These are phyloP conservation scores for Actinernus sp. DNA, from an alignment of 92 coral and sea anemone species.

Conservation along the genomic window DNA sequence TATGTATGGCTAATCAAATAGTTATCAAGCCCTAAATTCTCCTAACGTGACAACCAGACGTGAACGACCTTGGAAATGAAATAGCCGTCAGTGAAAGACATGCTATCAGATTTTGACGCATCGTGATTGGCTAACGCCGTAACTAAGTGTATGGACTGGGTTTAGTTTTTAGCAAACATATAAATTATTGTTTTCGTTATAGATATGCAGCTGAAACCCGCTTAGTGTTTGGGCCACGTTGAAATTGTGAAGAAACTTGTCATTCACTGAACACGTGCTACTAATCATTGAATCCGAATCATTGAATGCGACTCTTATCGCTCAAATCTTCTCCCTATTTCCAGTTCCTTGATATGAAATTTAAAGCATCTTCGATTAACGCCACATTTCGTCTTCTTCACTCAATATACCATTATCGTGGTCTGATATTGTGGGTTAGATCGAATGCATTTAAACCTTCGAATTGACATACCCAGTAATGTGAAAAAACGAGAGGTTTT, in stretches of 20 bases:
- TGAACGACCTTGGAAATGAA: slow-evolving; percentile 81
- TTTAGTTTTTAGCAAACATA: slow-evolving; percentile 88
- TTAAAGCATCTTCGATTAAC: no score
- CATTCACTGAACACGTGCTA: slow-evolving; percentile 47
- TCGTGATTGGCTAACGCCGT: slow-evolving; percentile 70
- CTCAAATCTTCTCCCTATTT: no score
- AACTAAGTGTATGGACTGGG: slow-evolving; percentile 64
- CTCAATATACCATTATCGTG: slow-evolving; percentile 4
- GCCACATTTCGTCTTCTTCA: background rate
- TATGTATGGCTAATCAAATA: background rate
- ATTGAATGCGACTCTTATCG: no score
- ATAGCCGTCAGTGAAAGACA: slow-evolving; percentile 71
- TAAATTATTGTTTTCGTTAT: slow-evolving; percentile 80
- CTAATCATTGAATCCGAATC: no score
- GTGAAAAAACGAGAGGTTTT: slow-evolving; percentile 32
- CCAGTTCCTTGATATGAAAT: no score
- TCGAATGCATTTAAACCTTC: slow-evolving; percentile 34
- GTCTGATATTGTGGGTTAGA: slow-evolving; percentile 12
- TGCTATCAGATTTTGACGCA: slow-evolving; percentile 47
- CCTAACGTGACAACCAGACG: slow-evolving; percentile 74
- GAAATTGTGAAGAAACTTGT: slow-evolving; percentile 29
- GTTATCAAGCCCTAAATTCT: slow-evolving; percentile 60
- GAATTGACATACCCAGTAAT: slow-evolving; percentile 47
- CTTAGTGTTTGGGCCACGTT: slow-evolving; percentile 24
- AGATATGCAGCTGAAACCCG: slow-evolving; percentile 56